Evolutionary conservation across 2,113 vertebrate genomes (phyloP), one percentile per base, ranked within the genome.

Genomic region (Cranoglanis bouderius): DNA sequence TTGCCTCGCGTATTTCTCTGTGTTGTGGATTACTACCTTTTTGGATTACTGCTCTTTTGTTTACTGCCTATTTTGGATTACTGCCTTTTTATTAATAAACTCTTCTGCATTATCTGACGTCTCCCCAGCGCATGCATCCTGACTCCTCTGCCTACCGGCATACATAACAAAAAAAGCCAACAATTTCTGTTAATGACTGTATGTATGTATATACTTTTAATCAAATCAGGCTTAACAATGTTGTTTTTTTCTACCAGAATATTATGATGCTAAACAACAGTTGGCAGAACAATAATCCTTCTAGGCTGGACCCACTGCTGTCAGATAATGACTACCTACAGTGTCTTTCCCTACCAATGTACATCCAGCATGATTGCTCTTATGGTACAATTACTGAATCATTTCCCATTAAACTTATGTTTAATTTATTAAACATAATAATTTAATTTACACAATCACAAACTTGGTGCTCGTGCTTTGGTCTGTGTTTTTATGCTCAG

Each of bases 251-350:
- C 21, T 86, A 38, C 65, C 91, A 96, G 96, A 89, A 93, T 26
- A 87, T 93, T 65, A 86, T 94, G 61, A 86, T 94, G 89, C 86
- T 85, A 8, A 90, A 83, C 57, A 89, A 12, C 43, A 93, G 93
- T 8, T 95, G 91, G 94, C 77, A 94, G 82, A 92, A 94, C 19
- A 80, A 35, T 26, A 53, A 4, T 49, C 92, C 86, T 81, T 86
- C 91, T 85, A 67, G 91, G 88, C 46, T 93, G 75, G 93, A 89
- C 32, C 93, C 93, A 83, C 86, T 93, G 84, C 82, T 94, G 46
- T 92, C 88, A 75, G 93, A 59, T 3, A 91, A 85, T 6, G 88
- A 89, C 14, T 94, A 92, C 77, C 87, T 92, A 78, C 92, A 95
- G 49, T 93, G 92, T 90, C 91, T 91, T 88, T n/a, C 83, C 86